Evolutionary conservation across 2,888 invertebrate species (phyloP), one percentile per base, ranked within the genome.

Genomic region (Heteropelma amictum): DNA sequence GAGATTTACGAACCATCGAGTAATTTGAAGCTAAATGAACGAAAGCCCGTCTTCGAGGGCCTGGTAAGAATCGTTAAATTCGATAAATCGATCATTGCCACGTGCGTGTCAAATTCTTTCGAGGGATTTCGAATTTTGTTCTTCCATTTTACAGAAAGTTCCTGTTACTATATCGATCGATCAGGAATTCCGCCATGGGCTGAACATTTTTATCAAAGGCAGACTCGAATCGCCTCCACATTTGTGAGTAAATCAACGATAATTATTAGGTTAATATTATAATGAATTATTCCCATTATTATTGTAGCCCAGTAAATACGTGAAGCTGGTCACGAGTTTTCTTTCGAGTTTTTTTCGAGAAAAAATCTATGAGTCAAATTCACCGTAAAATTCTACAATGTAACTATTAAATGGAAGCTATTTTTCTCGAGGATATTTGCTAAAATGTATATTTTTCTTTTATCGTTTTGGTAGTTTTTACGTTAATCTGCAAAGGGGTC

Each of bases 221-320:
- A 92, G 93, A 84, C 91, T 95, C 28, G 94, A 95, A 79, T 90
- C 94, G 10, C 88, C 95, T 72, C 94, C 95, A 5, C 93, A 95
- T 85, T 94, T 95, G 89, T 90, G 76, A 88, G 88, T 84, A 67
- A 28, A 35, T 47, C 33, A 51, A 33, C n/a, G 28, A 21, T 40
- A 23, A 35, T 8, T n/a, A 19, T 47, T 6, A 21, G 19, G 14
- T 19, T 7, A 10, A 21, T 10, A n/a, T 12, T 33, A 30, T 30
- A 6, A 30, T 30, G 1, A 6, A 10, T n/a, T n/a, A n/a, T n/a
- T n/a, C n/a, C n/a, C n/a, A n/a, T n/a, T n/a, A n/a, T n/a, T n/a
- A n/a, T n/a, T n/a, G n/a, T n/a, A n/a, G n/a, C n/a, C n/a, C n/a
- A n/a, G n/a, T n/a, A n/a, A n/a, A n/a, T n/a, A n/a, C n/a, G n/a